These are phyloP conservation scores for Gulo gulo DNA, from an alignment of 2,113 vertebrate genomes.

Conservation along the genomic window DNA sequence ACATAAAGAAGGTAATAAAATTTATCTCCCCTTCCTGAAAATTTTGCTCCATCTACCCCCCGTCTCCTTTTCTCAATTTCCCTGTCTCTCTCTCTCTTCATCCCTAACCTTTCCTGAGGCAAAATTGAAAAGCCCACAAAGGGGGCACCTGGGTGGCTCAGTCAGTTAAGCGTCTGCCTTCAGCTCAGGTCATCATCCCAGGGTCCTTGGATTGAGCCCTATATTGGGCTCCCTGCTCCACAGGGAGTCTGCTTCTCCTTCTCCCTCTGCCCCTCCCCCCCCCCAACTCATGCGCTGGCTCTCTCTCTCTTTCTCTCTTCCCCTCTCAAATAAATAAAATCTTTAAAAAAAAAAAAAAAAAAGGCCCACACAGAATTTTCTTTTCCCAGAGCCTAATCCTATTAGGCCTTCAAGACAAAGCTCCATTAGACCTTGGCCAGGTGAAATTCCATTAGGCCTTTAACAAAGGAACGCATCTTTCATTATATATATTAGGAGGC, in stretches of 20 bases:
- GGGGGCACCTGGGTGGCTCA: no score
- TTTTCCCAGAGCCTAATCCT: not conserved
- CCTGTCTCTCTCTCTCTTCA: not conserved
- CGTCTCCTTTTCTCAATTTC: not conserved
- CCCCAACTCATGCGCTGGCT: no score
- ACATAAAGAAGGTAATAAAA: not conserved
- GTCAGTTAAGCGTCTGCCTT: no score
- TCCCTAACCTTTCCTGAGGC: not conserved
- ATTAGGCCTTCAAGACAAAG: not conserved
- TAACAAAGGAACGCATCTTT: not conserved
- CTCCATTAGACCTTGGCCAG: not conserved
- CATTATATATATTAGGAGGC: not conserved
- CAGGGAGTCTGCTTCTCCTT: no score
- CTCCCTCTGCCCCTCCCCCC: no score
- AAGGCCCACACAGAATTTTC: not conserved
- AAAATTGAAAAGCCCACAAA: not conserved
- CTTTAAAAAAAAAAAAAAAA: no score
- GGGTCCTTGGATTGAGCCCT: no score
- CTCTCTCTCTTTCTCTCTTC: no score
- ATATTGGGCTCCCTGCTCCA: no score
- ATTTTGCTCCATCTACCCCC: not conserved
- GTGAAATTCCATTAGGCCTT: not conserved
- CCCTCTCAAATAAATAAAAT: no score
- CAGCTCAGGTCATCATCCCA: no score
- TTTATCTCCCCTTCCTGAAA: not conserved